Evolutionary conservation across 1,140 invertebrate genomes (phyloP).

Genomic region (Pseudomyrmex concolor): DNA sequence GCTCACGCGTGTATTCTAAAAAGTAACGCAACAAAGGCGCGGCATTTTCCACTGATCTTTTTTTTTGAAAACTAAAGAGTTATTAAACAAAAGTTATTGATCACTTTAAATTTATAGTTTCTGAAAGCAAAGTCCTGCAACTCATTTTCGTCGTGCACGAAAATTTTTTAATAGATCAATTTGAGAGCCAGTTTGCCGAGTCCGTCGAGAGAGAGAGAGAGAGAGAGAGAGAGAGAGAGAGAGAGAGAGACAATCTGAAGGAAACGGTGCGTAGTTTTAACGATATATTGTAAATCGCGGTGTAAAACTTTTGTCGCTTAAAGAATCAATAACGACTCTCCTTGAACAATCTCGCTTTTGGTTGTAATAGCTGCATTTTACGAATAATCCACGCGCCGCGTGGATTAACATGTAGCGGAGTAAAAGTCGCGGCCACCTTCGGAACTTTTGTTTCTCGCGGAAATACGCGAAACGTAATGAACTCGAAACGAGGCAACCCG

Average conservation of each 20-base stretch:
- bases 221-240: constrained; percentile 10
- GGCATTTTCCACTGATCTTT: background rate
- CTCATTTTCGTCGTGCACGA: background rate
- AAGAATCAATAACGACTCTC: background rate
- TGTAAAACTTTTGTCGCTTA: background rate
- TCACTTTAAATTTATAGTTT: background rate
- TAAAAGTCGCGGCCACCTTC: background rate
- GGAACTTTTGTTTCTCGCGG: background rate
- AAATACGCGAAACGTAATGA: constrained; percentile 42
- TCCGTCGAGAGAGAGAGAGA: background rate
- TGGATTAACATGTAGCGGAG: constrained; percentile 15
- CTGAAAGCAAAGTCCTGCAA: background rate
- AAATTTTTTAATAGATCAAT: constrained; percentile 30
- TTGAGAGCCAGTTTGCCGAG: background rate
- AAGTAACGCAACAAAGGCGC: background rate
- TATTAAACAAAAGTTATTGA: background rate
- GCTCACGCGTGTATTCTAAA: background rate
- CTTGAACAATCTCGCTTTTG: constrained; percentile 25
- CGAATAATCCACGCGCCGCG: constrained; percentile 2
- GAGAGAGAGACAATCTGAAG: background rate
- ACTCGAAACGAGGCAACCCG: constrained; percentile 26
- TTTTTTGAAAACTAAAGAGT: too few species aligned
- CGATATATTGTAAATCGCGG: background rate
- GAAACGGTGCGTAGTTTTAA: background rate
- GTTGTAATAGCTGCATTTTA: background rate